A percentile compares a stretch with the other conserved stretches of the same genome.
Conservation (phyloP, 2,888 invertebrate genomes). For the Autographa pulchrina region DNA sequence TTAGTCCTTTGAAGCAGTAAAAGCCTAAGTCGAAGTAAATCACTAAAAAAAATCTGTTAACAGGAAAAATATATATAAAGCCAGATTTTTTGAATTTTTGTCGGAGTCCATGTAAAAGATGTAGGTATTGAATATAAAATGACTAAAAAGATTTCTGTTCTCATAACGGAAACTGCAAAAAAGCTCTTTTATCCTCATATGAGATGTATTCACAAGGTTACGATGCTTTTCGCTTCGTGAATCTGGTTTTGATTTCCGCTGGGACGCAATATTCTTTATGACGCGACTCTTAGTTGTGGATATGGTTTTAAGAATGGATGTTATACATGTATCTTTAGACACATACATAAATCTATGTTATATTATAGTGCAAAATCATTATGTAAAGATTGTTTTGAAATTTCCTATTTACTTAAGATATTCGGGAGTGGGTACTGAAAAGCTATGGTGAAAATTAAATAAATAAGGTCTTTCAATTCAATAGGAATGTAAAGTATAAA, state of each 20-base stretch:
- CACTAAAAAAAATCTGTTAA: too few relatives aligned
- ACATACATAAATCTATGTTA: too few relatives aligned
- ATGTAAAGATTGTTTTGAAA: too few relatives aligned
- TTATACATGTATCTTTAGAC: not conserved
- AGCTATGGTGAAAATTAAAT: too few relatives aligned
- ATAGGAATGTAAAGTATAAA: too few relatives aligned
- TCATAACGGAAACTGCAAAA: not conserved
- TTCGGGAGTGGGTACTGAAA: too few relatives aligned
- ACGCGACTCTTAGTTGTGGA: not conserved
- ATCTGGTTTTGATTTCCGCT: conserved; percentile 1
- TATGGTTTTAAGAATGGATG: not conserved
- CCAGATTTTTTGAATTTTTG: too few relatives aligned
- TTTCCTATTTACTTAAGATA: too few relatives aligned
- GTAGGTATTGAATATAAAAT: not conserved
- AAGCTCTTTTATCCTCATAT: conserved; percentile 4
- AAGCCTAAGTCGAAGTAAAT: too few relatives aligned
- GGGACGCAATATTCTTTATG: conserved; percentile 2
- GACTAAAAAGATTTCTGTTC: not conserved
- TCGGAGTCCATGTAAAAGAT: not conserved
- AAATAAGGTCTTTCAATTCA: too few relatives aligned
- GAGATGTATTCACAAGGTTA: not conserved
- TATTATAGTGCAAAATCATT: not conserved
- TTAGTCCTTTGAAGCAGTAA: too few relatives aligned
- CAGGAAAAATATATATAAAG: too few relatives aligned
- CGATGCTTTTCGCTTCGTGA: conserved; percentile 1